Conservation (phyloP, 2,113 vertebrate genomes). For the Hystrix brachyura region DNA sequence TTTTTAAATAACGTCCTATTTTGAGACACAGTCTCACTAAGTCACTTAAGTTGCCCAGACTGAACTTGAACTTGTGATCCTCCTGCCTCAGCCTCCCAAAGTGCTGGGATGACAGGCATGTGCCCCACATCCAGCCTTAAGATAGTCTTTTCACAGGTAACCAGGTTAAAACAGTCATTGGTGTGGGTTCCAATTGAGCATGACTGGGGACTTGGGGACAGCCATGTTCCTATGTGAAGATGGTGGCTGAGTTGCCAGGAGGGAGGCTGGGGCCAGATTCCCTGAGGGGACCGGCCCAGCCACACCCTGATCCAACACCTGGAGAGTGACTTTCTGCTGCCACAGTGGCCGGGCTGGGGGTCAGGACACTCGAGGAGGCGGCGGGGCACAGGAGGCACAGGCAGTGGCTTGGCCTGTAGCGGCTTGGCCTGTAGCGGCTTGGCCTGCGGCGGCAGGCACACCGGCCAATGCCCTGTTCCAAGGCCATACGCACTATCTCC, state of each 20-base stretch:
- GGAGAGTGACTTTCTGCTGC: neutral
- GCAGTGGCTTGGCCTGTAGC: neutral
- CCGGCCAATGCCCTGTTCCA: fast-evolving
- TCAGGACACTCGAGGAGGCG: too few species aligned
- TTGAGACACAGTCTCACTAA: neutral
- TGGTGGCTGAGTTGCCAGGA: neutral
- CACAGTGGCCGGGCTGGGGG: neutral
- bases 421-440: too few species aligned
- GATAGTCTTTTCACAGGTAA: neutral
- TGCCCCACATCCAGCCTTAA: neutral
- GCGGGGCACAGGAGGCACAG: neutral
- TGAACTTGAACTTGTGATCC: neutral
- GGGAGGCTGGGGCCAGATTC: neutral
- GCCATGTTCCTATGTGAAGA: fast-evolving
- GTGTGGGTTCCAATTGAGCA: neutral
- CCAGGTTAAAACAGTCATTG: neutral
- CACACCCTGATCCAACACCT: neutral
- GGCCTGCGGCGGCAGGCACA: neutral
- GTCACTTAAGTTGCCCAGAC: neutral
- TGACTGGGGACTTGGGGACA: neutral
- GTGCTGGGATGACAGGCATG: neutral
- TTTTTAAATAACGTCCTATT: too few species aligned
- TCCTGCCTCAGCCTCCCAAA: neutral
- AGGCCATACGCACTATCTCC: fast-evolving
- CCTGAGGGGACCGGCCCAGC: neutral